Conservation (phyloP, 2,888 invertebrate genomes). For the Papilio demoleus region DNA sequence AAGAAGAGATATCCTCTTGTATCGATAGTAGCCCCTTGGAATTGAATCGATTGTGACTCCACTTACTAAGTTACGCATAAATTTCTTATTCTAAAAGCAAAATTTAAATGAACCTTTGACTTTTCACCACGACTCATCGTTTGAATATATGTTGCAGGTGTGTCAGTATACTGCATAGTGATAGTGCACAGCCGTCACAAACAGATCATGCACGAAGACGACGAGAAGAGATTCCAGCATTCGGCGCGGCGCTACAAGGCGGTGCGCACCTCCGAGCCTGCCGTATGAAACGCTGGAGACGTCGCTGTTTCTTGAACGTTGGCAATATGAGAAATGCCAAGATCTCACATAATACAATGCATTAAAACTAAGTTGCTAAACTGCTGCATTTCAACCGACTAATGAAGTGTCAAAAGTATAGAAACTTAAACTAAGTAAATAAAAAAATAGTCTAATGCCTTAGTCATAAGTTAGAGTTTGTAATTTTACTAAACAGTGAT, state of each 20-base stretch:
- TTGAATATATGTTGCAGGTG: conserved; percentile 57
- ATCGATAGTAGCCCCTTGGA: no score
- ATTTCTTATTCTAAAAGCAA: no score
- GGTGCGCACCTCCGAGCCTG: conserved; percentile 49
- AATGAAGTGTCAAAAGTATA: not conserved
- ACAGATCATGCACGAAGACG: conserved; percentile 71
- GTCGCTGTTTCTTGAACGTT: not conserved
- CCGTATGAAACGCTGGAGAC: conserved; percentile 16
- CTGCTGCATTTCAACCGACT: not conserved
- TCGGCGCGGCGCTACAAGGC: conserved; percentile 66
- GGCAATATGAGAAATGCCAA: not conserved
- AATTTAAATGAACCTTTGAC: no score
- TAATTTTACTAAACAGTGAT: not conserved
- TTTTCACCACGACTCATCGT: no score
- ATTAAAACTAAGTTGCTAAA: not conserved
- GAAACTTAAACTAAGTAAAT: not conserved
- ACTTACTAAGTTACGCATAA: no score
- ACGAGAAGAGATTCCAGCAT: conserved; percentile 62
- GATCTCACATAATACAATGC: not conserved
- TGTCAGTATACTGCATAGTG: conserved; percentile 75
- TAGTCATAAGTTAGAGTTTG: not conserved
- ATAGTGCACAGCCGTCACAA: conserved; percentile 78
- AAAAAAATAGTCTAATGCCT: not conserved
- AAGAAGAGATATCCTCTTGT: no score
- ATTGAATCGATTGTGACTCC: no score